Evolutionary conservation across 2,113 vertebrate species (phyloP), one percentile per base, ranked within the genome.

Genomic region (Cnemophilus loriae): DNA sequence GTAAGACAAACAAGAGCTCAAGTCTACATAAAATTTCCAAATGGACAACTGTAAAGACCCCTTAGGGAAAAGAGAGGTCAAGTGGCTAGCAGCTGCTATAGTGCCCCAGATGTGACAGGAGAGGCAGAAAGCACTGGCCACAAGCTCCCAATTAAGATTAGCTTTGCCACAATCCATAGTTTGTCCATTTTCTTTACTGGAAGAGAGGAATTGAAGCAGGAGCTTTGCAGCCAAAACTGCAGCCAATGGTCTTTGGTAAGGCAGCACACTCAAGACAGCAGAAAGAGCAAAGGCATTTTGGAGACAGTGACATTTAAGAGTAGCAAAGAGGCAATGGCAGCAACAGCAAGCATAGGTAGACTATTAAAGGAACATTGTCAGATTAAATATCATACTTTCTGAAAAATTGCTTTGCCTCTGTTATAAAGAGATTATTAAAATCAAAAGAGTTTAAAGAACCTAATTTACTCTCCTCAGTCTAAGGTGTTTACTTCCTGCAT

Each of bases 401-500:
- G 84, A 87, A 67, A 81, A 89, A 78, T 78, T 87, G 53, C 6
- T 78, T 69, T 84, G 35, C 37, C 64, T 59, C 10, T 68, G 52
- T 92, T 87, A 80, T 68, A 89, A 88, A 90, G 56, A 90, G 44
- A 81, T 88, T 81, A 91, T 87, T 84, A 89, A 90, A 83, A 92
- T 84, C 7, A 3, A 93, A 89, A 87, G 24, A 75, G 80, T 91
- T 92, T 55, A 53, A 86, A 92, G 65, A 84, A 92, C 71, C 35
- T 92, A 91, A 96, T 96, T 90, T 88, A 78, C 56, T 95, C 55
- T 70, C 52, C 69, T 61, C 19, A 57, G 61, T 93, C 88, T 74
- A 47, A 92, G 68, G 73, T 92, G 83, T 91, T 95, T 93, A n/a
- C 50, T 88, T 88, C 76, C 64, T 90, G 63, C 56, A 74, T 77